Conservation (phyloP, 2,113 vertebrate species). For the Lophochroa leadbeateri region DNA sequence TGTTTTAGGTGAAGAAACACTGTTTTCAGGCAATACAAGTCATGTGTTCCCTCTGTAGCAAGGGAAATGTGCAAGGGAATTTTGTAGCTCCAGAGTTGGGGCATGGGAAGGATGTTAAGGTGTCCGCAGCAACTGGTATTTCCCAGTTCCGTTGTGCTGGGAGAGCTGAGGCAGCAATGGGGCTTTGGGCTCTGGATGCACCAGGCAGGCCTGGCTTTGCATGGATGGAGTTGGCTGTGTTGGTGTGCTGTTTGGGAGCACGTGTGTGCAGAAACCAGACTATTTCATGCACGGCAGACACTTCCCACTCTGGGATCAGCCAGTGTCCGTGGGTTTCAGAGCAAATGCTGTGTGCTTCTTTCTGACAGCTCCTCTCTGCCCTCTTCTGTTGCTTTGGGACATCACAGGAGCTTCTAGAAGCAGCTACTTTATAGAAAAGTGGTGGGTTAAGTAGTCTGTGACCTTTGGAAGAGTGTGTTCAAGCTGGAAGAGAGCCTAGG, state of each 20-base stretch:
- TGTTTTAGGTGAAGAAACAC: background rate
- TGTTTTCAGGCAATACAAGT: background rate
- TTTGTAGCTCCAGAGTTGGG: background rate
- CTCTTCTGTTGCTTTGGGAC: slow-evolving; percentile 48
- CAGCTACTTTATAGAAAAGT: fast-evolving
- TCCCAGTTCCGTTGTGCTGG: background rate
- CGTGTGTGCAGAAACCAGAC: background rate
- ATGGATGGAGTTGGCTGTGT: fast-evolving
- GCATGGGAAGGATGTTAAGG: background rate
- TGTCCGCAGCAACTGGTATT: background rate
- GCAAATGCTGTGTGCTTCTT: background rate
- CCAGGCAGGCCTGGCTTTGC: background rate
- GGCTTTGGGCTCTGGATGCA: background rate
- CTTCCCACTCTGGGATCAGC: background rate
- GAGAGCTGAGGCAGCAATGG: fast-evolving
- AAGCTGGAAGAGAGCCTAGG: background rate
- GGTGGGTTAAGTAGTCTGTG: background rate
- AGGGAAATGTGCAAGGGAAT: background rate
- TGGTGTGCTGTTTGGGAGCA: background rate
- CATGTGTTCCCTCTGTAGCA: background rate
- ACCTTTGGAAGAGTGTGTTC: background rate
- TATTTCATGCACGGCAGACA: background rate
- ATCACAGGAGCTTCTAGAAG: background rate
- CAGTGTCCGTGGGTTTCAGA: fast-evolving
- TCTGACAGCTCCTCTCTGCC: slow-evolving; percentile 53